These are phyloP conservation scores for Sphaerophoria rueppellii DNA, from an alignment of 2,888 invertebrate genomes.

Conservation along the genomic window DNA sequence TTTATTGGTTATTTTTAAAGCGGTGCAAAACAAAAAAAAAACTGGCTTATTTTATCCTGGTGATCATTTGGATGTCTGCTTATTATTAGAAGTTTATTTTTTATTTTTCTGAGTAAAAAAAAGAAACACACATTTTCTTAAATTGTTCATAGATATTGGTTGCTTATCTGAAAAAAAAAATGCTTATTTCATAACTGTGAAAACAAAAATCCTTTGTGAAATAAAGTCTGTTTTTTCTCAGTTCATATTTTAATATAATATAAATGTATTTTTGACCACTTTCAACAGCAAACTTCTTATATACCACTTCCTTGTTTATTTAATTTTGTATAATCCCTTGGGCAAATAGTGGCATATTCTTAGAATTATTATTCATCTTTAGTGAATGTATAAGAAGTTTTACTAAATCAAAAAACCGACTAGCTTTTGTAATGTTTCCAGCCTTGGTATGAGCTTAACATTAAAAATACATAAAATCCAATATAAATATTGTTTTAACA, in stretches of 20 bases:
- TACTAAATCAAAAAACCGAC: conserved; percentile 39
- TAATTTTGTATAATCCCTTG: conserved; percentile 44
- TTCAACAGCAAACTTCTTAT: not conserved
- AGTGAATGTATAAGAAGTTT: conserved; percentile 46
- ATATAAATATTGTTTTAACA: not conserved
- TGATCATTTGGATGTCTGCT: conserved; percentile 2
- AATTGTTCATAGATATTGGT: conserved; percentile 2
- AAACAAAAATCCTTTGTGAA: too few relatives aligned
- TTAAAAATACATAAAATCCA: conserved; percentile 43
- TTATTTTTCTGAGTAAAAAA: not conserved
- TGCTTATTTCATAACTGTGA: conserved; percentile 15
- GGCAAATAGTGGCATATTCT: conserved; percentile 62
- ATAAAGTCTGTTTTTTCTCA: too few relatives aligned
- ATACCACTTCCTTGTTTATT: conserved; percentile 3
- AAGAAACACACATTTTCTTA: not conserved
- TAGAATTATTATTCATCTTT: conserved; percentile 50
- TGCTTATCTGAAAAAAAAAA: conserved; percentile 2
- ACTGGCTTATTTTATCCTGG: not conserved
- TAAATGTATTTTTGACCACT: not conserved
- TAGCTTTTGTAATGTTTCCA: conserved; percentile 76
- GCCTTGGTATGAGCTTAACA: conserved; percentile 73
- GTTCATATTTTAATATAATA: too few relatives aligned
- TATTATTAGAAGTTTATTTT: conserved; percentile 9
- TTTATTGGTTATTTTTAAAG: not conserved
- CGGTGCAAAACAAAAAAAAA: not conserved